A percentile compares a stretch with the other conserved stretches of the same genome.
Conservation (phyloP, 2,797 vertebrate genomes). For the Rhynchonycteris naso region DNA sequence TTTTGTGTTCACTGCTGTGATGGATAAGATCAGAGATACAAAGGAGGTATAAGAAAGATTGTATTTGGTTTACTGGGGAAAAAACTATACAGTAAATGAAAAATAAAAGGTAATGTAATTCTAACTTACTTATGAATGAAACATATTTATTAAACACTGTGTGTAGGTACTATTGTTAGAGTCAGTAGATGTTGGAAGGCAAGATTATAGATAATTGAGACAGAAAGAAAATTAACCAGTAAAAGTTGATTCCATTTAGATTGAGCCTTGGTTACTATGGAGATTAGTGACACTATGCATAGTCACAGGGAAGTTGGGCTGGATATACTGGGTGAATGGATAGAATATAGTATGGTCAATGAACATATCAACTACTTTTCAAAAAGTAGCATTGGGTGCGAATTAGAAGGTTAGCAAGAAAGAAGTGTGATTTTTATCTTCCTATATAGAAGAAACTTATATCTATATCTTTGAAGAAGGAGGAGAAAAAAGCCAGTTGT, state of each 20-base stretch:
- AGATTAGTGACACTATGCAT: neutral
- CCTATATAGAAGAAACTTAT: neutral
- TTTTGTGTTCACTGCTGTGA: neutral
- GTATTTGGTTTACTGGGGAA: neutral
- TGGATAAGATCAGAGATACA: neutral
- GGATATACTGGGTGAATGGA: neutral
- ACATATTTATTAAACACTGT: constrained; percentile 25
- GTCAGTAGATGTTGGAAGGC: neutral
- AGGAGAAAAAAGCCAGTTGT: neutral
- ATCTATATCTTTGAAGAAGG: constrained; percentile 32
- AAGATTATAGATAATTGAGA: constrained; percentile 22
- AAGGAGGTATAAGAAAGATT: neutral
- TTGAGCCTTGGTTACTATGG: neutral
- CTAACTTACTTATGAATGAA: constrained; percentile 19
- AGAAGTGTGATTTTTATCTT: neutral
- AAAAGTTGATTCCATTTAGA: neutral
- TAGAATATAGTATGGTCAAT: neutral
- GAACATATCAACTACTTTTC: neutral
- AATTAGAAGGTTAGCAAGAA: neutral
- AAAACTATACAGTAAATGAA: constrained; percentile 14
- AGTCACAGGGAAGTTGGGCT: neutral
- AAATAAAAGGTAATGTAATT: neutral
- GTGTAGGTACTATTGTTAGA: neutral
- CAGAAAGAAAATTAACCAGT: constrained; percentile 17
- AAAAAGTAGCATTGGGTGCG: neutral